phyloP scores from a whole-genome alignment of 2,113 vertebrate genomes.

The Amphiprion percula region DNA sequence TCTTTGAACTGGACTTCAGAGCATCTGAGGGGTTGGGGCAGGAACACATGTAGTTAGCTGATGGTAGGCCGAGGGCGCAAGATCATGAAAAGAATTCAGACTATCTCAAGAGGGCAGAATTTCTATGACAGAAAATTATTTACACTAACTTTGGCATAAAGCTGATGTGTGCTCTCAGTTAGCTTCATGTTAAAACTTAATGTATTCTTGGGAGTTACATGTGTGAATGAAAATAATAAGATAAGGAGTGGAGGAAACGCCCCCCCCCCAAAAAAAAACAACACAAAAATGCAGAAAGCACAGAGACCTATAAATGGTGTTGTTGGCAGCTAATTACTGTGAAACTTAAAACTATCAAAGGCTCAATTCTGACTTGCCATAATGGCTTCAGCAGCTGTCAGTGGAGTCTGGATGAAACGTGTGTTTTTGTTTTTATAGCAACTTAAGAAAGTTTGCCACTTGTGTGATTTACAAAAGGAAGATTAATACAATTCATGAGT shows the following conservation, averaged over 20 bases:
- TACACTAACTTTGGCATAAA: background rate
- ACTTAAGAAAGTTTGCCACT: too few relatives aligned
- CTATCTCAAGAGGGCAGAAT: background rate
- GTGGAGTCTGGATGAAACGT: background rate
- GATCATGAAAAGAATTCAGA: background rate
- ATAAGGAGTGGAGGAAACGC: constrained; percentile 19
- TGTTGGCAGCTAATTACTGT: constrained; percentile 29
- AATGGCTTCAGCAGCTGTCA: constrained; percentile 12
- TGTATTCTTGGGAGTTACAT: constrained; percentile 16
- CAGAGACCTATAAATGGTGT: constrained; percentile 31
- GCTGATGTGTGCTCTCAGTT: background rate
- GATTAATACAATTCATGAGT: background rate
- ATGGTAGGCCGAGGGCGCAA: background rate
- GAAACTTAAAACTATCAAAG: constrained; percentile 30
- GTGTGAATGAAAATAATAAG: constrained; percentile 17
- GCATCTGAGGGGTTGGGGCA: background rate
- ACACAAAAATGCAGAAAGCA: constrained; percentile 31
- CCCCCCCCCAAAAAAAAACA: constrained; percentile 11
- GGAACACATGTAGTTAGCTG: constrained; percentile 14
- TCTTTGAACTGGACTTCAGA: constrained; percentile 30
- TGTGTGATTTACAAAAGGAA: background rate
- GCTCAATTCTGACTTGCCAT: constrained; percentile 5
- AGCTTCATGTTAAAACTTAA: constrained; percentile 8
- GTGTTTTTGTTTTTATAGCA: too few relatives aligned
- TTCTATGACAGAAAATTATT: background rate